Conservation (phyloP, 2,797 vertebrate species). For the Sebastes steindachneri region DNA sequence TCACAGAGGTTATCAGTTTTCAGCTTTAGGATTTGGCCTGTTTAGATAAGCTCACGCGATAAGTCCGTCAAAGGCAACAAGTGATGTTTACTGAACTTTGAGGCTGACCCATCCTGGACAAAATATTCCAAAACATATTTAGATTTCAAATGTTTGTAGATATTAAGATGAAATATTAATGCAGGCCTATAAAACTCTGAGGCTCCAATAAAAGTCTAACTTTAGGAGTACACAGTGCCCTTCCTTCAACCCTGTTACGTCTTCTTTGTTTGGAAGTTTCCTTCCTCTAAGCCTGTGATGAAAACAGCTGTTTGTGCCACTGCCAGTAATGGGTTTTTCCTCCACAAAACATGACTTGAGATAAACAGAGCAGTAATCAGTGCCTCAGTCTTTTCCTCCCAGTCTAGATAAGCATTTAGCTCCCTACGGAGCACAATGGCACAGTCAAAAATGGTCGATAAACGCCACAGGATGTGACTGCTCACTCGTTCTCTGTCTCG, state of each 20-base stretch:
- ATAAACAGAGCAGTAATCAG: slow-evolving; percentile 56
- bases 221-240: neutral
- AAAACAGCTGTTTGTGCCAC: slow-evolving; percentile 65
- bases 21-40: slow-evolving; percentile 23
- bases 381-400: slow-evolving; percentile 37
- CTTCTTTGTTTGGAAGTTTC: slow-evolving; percentile 61
- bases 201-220: neutral
- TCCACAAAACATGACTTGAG: slow-evolving; percentile 32
- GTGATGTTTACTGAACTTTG: neutral
- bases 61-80: slow-evolving; percentile 9
- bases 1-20: slow-evolving; percentile 50
- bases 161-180: neutral
- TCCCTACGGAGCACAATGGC: slow-evolving; percentile 28
- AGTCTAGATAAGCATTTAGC: slow-evolving; percentile 39
- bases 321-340: slow-evolving; percentile 45
- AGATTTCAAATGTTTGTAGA: neutral
- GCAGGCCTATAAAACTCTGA: neutral
- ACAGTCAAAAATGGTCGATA: slow-evolving; percentile 16
- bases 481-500: neutral
- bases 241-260: slow-evolving; percentile 12
- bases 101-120: neutral
- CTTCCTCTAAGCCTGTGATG: slow-evolving; percentile 56
- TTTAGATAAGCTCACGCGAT: slow-evolving; percentile 47
- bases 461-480: slow-evolving; percentile 24
- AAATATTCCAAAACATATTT: neutral